phyloP scores from a whole-genome alignment of 2,797 vertebrate genomes.

The Ataeniobius toweri region DNA sequence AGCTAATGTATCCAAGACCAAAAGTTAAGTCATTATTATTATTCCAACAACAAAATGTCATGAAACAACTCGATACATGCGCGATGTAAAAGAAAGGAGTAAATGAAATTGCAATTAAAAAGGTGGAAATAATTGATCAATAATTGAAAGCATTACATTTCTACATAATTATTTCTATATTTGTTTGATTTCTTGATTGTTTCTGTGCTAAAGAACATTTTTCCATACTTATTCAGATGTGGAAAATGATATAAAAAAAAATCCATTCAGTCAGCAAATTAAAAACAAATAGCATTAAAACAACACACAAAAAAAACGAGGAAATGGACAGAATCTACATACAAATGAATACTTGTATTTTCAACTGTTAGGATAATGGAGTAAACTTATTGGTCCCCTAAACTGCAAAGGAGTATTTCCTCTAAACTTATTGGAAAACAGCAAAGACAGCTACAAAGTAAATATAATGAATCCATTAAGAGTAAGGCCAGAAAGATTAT shows the following conservation, averaged over 20 bases:
- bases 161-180: background rate
- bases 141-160: background rate
- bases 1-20: background rate
- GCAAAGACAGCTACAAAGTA: background rate
- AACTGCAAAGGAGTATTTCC: no score
- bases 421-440: background rate
- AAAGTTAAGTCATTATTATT: background rate
- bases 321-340: no score
- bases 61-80: no score
- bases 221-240: background rate
- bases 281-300: background rate
- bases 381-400: no score
- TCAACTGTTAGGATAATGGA: no score
- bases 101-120: background rate
- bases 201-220: background rate
- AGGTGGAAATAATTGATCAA: background rate
- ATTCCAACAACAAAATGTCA: background rate
- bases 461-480: no score
- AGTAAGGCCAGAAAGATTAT: no score
- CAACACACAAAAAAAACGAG: no score
- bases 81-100: background rate
- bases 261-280: background rate
- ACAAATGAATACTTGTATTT: no score
- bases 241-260: slow-evolving; percentile 5
- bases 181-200: background rate